These are phyloP conservation scores for Acleris sparsana DNA, from an alignment of 2,888 invertebrate species.

Conservation along the genomic window DNA sequence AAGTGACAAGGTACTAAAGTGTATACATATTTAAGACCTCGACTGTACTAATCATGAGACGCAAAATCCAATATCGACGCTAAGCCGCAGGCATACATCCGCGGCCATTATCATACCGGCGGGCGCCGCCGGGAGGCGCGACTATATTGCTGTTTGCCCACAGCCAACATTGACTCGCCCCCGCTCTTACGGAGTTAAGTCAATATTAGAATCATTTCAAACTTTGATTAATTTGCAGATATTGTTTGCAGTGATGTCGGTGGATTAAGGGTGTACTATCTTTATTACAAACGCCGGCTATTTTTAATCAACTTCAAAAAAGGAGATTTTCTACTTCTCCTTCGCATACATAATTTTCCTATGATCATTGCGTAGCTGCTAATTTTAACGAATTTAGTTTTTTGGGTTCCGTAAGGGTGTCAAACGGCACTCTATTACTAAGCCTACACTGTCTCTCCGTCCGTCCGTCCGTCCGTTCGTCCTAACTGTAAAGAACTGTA, in stretches of 20 bases:
- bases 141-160: constrained; percentile 79
- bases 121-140: constrained; percentile 66
- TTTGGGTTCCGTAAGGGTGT: too few species aligned
- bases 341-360: too few species aligned
- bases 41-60: constrained; percentile 39
- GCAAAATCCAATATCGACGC: constrained; percentile 57
- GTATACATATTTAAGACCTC: too few species aligned
- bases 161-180: constrained; percentile 68
- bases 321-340: background rate
- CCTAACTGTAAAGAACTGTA: too few species aligned
- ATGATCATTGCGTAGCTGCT: too few species aligned
- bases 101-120: constrained; percentile 76
- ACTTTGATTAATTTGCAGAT: constrained; percentile 82
- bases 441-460: too few species aligned
- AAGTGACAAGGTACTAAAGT: too few species aligned
- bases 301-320: too few species aligned
- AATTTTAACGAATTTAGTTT: too few species aligned
- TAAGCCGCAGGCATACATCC: constrained; percentile 64
- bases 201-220: constrained; percentile 82
- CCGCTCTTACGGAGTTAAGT: constrained; percentile 80
- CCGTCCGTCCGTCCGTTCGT: too few species aligned
- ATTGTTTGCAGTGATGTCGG: constrained; percentile 78
- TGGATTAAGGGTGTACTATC: constrained; percentile 53
- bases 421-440: too few species aligned
- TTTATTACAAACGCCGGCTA: background rate